Percentiles rank a stretch among this genome's conserved stretches.
Conservation (phyloP, 2,113 vertebrate genomes). For the human (Homo sapiens) region GRCh38 chr1:185793501-185794000, state of each 20-base stretch:
- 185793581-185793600: neutral
- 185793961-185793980: neutral
- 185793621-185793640: neutral
- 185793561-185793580: neutral
- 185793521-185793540: neutral
- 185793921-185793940: neutral
- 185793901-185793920: neutral
- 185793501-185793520: neutral
- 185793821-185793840: neutral
- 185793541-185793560: neutral
- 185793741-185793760: neutral
- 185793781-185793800: neutral
- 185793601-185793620: neutral
- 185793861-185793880: neutral
- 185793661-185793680: neutral
- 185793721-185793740: neutral
- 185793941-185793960: neutral
- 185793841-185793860: neutral
- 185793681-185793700: neutral
- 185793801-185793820: neutral
- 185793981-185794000: neutral
- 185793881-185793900: neutral
- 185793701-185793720: neutral
- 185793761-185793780: neutral
- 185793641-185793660: constrained; percentile 3